These are phyloP conservation scores for Sinodicranocentrus sp. DNA, from an alignment of 2,888 invertebrate genomes.

Conservation along the genomic window DNA sequence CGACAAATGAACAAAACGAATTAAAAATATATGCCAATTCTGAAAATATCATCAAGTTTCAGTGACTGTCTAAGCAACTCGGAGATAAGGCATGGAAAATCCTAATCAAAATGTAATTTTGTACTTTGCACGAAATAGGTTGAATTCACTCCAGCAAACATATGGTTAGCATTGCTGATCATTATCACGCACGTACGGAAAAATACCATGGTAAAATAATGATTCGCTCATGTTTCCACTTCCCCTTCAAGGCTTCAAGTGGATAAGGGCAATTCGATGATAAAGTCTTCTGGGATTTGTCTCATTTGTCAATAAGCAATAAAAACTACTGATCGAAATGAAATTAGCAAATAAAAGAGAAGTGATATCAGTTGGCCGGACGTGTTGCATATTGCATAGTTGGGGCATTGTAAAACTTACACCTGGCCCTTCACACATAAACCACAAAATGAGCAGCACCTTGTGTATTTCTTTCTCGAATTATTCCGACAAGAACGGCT, in stretches of 20 bases:
- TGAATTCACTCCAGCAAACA: background rate
- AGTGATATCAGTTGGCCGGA: no score
- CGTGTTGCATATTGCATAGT: no score
- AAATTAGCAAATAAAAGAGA: no score
- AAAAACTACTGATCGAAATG: no score
- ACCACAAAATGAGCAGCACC: no score
- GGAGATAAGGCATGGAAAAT: conserved; percentile 14
- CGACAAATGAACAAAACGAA: no score
- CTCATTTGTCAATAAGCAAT: conserved; percentile 61
- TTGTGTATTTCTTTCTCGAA: no score
- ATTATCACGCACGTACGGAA: conserved; percentile 1
- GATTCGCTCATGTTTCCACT: background rate
- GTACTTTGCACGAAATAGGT: background rate
- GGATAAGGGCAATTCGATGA: conserved; percentile 30
- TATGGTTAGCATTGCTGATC: conserved; percentile 36
- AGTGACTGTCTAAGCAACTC: background rate
- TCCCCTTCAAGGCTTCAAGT: background rate
- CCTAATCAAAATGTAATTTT: background rate
- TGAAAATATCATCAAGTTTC: no score
- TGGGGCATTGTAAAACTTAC: no score
- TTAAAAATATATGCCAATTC: no score
- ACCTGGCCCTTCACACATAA: no score
- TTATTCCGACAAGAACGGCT: conserved; percentile 1
- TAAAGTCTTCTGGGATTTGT: conserved; percentile 51
- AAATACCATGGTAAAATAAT: background rate